Evolutionary conservation across 37 sponge, comb jelly and placozoan species (phyloP), one percentile per base, ranked within the genome.

Genomic region (Tethya wilhelma): DNA sequence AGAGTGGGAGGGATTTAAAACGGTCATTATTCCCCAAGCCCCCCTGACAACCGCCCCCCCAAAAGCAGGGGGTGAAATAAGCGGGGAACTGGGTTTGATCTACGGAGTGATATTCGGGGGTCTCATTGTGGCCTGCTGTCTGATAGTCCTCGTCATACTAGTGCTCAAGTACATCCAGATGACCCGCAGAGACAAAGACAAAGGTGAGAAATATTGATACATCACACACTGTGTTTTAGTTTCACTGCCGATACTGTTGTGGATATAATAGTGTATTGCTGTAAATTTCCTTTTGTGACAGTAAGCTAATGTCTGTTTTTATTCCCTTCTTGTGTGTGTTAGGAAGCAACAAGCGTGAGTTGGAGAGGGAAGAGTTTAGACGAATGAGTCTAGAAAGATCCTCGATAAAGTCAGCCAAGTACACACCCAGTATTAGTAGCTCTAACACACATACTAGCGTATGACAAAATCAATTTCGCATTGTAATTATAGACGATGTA

Each of bases 151-250:
- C 41, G 42, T 71, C 14, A 78, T 86, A 4, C 32, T 86, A 57
- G 69, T 25, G 0, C 79, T 86, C 57, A 86, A 86, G 66, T 73
- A 86, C 32, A 57, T 86, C 34, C 86, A 86, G 64, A 58, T 71
- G 71, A 63, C 73, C 12, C 57, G 79, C 14, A 78, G 64, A 63
- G 79, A 86, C 22, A 63, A 62, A 14, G 86, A 78, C 42, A 86
- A 86, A 78, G 64, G 79, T 78, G 17, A 38, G 79, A 19, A 30
- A 23, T 59, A 5, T 29, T 23, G 25, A 29, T 30, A 6, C 20
- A 59, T 12, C 23, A 59, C 7, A 17, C 14, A 49, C 17, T 49
- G 55, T 20, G 17, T 49, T 20, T 49, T 49, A 49, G 11, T 20
- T 17, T 49, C 55, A 49, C 11, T 20, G 55, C 55, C 55, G 11